Percentiles rank a stretch among this genome's conserved stretches.
phyloP scores from a whole-genome alignment of 2,888 invertebrate species.

The Merodon equestris region DNA sequence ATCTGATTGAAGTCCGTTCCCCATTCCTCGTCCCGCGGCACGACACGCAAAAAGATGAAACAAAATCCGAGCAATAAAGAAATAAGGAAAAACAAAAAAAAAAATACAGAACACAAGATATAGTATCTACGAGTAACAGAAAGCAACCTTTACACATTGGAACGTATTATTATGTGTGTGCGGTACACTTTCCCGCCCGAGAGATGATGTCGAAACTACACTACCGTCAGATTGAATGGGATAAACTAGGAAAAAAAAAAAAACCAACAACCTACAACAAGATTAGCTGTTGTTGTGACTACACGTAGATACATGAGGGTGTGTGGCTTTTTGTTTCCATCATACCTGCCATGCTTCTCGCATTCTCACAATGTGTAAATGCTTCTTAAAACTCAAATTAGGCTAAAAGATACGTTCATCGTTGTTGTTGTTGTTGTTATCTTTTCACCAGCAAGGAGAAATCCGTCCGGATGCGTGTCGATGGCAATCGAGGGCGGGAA shows the following conservation, averaged over 20 bases:
- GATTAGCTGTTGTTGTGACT: slow-evolving; percentile 24
- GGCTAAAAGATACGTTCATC: slow-evolving; percentile 21
- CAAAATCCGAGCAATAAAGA: slow-evolving; percentile 24
- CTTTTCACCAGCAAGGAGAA: neutral
- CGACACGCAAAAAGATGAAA: slow-evolving; percentile 39
- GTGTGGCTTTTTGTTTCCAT: neutral
- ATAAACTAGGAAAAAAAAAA: slow-evolving; percentile 7
- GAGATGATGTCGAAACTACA: slow-evolving; percentile 1
- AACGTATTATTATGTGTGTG: slow-evolving; percentile 24
- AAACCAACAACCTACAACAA: neutral
- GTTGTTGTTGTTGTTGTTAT: neutral
- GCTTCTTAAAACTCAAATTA: slow-evolving; percentile 28
- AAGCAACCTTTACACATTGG: slow-evolving; percentile 4
- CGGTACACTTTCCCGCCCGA: slow-evolving; percentile 12
- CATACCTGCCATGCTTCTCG: slow-evolving; percentile 6
- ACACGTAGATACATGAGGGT: slow-evolving; percentile 1
- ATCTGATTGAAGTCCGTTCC: slow-evolving; percentile 2
- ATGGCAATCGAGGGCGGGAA: too few species aligned
- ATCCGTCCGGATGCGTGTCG: too few species aligned
- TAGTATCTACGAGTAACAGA: neutral
- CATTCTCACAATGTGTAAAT: neutral
- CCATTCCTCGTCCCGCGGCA: slow-evolving; percentile 6
- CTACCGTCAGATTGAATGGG: slow-evolving; percentile 1
- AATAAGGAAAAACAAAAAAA: neutral
- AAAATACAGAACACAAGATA: neutral